Conservation (phyloP, 2,797 vertebrate species). For the Bradypus variegatus region DNA sequence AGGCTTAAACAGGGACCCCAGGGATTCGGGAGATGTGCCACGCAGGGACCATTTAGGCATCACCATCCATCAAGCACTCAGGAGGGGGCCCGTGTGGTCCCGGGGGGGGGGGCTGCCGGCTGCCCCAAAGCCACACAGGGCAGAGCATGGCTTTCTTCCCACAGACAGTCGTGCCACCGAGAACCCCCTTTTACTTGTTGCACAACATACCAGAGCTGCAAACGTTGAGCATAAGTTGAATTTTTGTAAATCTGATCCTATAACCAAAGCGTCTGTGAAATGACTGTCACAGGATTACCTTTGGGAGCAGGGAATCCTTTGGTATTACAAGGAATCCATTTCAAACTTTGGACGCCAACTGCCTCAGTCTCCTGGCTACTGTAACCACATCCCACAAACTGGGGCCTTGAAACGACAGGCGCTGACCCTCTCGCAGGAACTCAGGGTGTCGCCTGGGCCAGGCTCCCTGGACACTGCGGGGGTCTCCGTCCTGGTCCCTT, state of each 20-base stretch:
- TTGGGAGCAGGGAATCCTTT: background rate
- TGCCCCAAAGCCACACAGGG: accelerated
- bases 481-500: no score
- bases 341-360: background rate
- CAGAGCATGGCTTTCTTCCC: background rate
- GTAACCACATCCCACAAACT: no score
- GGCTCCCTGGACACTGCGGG: no score
- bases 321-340: background rate
- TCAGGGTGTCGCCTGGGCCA: no score
- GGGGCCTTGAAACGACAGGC: no score
- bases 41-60: background rate
- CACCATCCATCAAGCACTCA: background rate
- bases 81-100: no score
- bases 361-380: no score
- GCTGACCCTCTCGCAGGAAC: no score
- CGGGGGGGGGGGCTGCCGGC: no score
- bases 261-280: accelerated
- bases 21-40: accelerated
- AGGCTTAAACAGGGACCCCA: background rate
- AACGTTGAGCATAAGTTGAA: accelerated
- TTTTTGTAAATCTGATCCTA: background rate
- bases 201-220: accelerated
- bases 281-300: no score
- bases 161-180: background rate
- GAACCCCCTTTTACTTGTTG: background rate